Conservation (phyloP, 2,888 invertebrate genomes). For the Agrenia bidenticulata region DNA sequence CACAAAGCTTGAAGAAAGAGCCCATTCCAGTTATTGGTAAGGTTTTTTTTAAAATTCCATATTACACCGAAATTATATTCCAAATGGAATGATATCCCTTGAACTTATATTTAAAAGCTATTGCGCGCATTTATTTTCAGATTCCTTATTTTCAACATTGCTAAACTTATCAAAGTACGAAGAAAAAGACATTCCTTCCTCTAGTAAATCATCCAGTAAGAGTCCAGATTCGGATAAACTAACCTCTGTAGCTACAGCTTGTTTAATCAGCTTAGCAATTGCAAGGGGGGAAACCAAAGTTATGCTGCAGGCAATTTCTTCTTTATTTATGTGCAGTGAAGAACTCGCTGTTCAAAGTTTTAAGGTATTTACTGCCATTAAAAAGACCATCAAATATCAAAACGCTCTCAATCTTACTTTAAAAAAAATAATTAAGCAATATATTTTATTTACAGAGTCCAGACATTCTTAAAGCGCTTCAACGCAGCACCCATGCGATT, state of each 20-base stretch:
- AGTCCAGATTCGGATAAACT: slow-evolving; percentile 55
- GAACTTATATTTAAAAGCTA: no score
- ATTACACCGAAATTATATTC: no score
- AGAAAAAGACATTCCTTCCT: slow-evolving; percentile 55
- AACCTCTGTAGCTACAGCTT: slow-evolving; percentile 86
- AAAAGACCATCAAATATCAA: no score
- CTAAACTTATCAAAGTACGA: slow-evolving; percentile 46
- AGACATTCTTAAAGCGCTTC: slow-evolving; percentile 76
- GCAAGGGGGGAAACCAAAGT: slow-evolving; percentile 91
- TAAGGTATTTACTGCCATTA: slow-evolving; percentile 36
- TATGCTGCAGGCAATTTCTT: slow-evolving; percentile 80
- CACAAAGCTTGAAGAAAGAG: slow-evolving; percentile 81
- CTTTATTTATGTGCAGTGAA: slow-evolving; percentile 75
- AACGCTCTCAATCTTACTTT: background rate
- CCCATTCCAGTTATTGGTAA: slow-evolving; percentile 71
- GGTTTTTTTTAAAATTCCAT: no score
- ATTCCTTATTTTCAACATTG: slow-evolving; percentile 48
- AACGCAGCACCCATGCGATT: slow-evolving; percentile 85
- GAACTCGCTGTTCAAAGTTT: slow-evolving; percentile 47
- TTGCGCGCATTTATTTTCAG: slow-evolving; percentile 25
- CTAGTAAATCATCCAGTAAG: background rate
- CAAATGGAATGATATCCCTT: no score
- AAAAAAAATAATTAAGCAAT: background rate
- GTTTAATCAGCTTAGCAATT: slow-evolving; percentile 85
- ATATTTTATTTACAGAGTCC: slow-evolving; percentile 66